Conservation (phyloP, 2,888 invertebrate genomes). For the Sclerodermus sp. region DNA sequence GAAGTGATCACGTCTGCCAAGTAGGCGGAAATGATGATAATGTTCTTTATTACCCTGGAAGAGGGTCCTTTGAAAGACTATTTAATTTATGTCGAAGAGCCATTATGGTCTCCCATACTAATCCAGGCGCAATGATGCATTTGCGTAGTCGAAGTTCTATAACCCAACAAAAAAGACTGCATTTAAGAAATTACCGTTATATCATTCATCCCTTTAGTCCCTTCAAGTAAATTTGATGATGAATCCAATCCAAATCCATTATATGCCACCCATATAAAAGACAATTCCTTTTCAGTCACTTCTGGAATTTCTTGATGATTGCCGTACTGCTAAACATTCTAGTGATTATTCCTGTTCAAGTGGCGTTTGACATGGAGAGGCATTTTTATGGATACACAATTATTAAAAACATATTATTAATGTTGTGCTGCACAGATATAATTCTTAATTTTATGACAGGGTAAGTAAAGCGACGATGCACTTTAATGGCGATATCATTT, state of each 20-base stretch:
- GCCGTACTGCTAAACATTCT: constrained; percentile 36
- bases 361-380: constrained; percentile 39
- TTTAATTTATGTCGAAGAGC: constrained; percentile 23
- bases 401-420: constrained; percentile 39
- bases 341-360: constrained; percentile 46
- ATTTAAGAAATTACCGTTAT: constrained; percentile 32
- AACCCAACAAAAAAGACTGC: constrained; percentile 42
- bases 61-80: constrained; percentile 21
- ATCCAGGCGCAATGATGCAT: constrained; percentile 43
- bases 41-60: constrained; percentile 33
- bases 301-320: constrained; percentile 52
- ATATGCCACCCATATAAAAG: constrained; percentile 1
- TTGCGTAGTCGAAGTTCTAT: constrained; percentile 47
- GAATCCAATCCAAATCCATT: neutral
- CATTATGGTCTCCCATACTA: constrained; percentile 46
- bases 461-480: constrained; percentile 27
- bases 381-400: constrained; percentile 29
- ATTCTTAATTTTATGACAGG: constrained; percentile 51
- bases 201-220: constrained; percentile 52
- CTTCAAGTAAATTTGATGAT: constrained; percentile 39
- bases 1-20: constrained; percentile 38
- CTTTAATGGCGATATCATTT: neutral
- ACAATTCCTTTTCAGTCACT: constrained; percentile 36
- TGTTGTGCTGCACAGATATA: constrained; percentile 45
- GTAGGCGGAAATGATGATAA: constrained; percentile 29